Evolutionary conservation across 2,113 vertebrate genomes (phyloP), one percentile per base, ranked within the genome.

Genomic region (Psittacula cyanocephala): DNA sequence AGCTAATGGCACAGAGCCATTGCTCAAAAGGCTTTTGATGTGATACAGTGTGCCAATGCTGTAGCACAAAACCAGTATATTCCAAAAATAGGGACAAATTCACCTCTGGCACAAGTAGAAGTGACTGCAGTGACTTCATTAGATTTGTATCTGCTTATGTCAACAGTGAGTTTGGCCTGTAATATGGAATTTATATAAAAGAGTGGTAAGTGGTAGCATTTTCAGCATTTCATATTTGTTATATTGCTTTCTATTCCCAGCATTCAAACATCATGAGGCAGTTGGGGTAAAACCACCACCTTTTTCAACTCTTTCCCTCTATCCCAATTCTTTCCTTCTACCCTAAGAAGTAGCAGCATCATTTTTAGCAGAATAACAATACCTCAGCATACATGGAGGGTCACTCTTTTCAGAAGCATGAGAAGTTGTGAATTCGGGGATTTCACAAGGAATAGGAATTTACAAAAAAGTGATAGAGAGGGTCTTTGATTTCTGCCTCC

Each of bases 51-150:
- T 91, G 82, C 92, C 96, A 95, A 2, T 43, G 53, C 75, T 52
- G 69, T 16, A 84, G 92, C 69, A 91, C 44, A 86, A 81, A 93
- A 79, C 83, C 13, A 95, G 41, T 25, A 1, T 43, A 46, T 74
- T 96, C 93, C 93, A 93, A 96, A 97, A 96, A 93, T 82, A 97
- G 91, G 91, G 93, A 88, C 93, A 96, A 92, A 94, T 94, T 87
- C 89, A 96, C 95, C 94, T 96, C 94, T 95, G 91, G 94, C 91
- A 87, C 68, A 63, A 91, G 87, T 4, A 82, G 89, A 67, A 91
- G 49, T 69, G 95, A 88, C 87, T 88, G 67, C 81, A 62, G 84
- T 97, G 96, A 97, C 95, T 95, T 97, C 89, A 96, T 86, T 70
- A 95, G 94, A 92, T 95, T 94, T 96, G 94, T 87, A 96, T 96